Conservation (phyloP, 2,113 vertebrate species). For the Pao palembangensis region DNA sequence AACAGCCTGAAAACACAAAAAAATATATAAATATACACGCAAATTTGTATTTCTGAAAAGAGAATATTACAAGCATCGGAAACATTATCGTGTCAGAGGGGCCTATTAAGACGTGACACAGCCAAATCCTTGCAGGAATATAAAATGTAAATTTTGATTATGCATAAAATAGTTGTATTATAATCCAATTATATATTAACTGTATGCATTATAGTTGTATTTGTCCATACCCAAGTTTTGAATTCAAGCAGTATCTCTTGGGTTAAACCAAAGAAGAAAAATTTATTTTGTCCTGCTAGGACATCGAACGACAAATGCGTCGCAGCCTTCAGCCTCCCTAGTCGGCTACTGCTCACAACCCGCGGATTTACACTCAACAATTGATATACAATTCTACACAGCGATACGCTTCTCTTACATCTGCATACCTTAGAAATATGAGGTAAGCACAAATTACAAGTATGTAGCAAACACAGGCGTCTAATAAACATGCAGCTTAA, state of each 20-base stretch:
- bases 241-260: accelerated
- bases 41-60: conserved; percentile 8
- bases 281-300: conserved; percentile 57
- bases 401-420: conserved; percentile 26
- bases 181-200: accelerated
- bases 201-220: accelerated
- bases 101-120: conserved; percentile 66
- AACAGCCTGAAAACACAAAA: accelerated
- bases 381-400: conserved; percentile 24
- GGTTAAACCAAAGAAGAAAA: neutral
- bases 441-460: conserved; percentile 64
- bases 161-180: accelerated
- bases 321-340: conserved; percentile 67
- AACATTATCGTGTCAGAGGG: conserved; percentile 53
- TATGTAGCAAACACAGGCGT: conserved; percentile 13
- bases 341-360: conserved; percentile 62
- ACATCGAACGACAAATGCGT: conserved; percentile 72
- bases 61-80: conserved; percentile 33
- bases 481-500: conserved; percentile 39
- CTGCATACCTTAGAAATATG: conserved; percentile 54
- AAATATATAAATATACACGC: neutral
- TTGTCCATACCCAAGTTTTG: accelerated
- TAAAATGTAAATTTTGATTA: conserved; percentile 30
- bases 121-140: conserved; percentile 62
- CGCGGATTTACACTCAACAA: conserved; percentile 66